Evolutionary conservation across 37 sponge, comb jelly and placozoan genomes (phyloP).

Genomic region (Mnemiopsis leidyi): DNA sequence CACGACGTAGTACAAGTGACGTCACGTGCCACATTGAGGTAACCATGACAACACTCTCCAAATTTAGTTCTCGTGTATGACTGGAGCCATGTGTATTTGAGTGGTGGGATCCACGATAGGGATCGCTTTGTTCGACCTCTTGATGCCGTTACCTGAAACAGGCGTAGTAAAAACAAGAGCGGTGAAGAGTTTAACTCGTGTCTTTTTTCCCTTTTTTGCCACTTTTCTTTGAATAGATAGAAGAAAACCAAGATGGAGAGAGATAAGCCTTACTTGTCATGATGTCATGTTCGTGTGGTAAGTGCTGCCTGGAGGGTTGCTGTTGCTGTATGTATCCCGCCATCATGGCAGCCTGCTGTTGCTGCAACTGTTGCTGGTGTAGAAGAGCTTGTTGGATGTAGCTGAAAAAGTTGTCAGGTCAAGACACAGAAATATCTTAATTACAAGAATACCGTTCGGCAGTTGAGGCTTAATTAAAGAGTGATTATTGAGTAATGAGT

Average conservation of each 20-base stretch:
- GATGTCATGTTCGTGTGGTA: constrained; percentile 32
- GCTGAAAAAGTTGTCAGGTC: constrained; percentile 57
- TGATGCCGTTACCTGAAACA: neutral
- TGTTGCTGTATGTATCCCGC: neutral
- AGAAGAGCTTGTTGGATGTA: constrained; percentile 53
- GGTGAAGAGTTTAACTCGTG: no score
- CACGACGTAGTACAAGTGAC: neutral
- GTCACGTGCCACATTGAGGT: neutral
- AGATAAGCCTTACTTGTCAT: constrained; percentile 30
- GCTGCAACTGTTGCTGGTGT: constrained; percentile 58
- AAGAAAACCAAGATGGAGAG: no score
- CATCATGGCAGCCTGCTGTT: constrained; percentile 42
- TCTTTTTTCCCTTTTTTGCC: no score
- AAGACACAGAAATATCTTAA: no score
- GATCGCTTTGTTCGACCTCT: constrained; percentile 46
- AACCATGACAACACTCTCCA: neutral
- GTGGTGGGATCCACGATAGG: constrained; percentile 41
- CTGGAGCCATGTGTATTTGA: constrained; percentile 37
- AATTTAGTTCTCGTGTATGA: constrained; percentile 47
- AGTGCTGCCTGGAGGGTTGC: neutral
- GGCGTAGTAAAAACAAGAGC: no score
- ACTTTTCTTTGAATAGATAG: no score
- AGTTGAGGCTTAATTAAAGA: no score
- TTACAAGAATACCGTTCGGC: no score
- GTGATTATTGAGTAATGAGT: no score